Conservation (phyloP, 2,113 vertebrate genomes). For the Xyliphius kryptos region DNA sequence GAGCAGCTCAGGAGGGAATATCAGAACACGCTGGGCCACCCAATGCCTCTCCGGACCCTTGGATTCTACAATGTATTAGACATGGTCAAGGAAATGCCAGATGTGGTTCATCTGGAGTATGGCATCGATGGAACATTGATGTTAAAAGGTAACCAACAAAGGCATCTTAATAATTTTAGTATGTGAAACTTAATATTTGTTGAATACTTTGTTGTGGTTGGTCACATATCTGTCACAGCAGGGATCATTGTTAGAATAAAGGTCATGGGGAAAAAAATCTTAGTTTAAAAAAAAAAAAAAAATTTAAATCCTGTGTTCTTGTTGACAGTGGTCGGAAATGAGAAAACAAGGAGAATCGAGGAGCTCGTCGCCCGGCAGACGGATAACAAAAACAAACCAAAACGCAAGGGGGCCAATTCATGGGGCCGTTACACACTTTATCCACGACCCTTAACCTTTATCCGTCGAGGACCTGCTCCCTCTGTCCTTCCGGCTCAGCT, state of each 20-base stretch:
- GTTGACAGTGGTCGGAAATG: constrained; percentile 69
- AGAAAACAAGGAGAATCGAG: constrained; percentile 72
- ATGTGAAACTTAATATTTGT: too few species aligned
- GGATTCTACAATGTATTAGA: constrained; percentile 77
- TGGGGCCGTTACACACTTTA: neutral
- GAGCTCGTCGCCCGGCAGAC: constrained; percentile 75
- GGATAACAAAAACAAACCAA: constrained; percentile 32
- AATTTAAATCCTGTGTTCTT: neutral
- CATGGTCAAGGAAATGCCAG: constrained; percentile 77
- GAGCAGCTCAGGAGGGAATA: constrained; percentile 75
- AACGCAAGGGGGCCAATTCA: neutral
- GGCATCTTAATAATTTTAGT: too few species aligned
- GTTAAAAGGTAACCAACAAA: constrained; percentile 79
- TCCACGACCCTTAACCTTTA: constrained; percentile 36
- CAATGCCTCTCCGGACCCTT: constrained; percentile 68
- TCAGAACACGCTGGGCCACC: constrained; percentile 66
- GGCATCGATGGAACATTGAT: constrained; percentile 50
- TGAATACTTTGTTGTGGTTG: too few species aligned
- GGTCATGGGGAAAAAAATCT: too few species aligned
- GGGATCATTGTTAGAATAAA: too few species aligned
- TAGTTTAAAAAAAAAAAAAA: too few species aligned
- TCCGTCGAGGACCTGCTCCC: constrained; percentile 53
- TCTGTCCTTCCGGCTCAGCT: constrained; percentile 64
- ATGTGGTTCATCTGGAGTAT: constrained; percentile 65
- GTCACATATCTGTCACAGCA: too few species aligned